Conservation (phyloP, 1,140 invertebrate species). For the Streblospio benedicti region DNA sequence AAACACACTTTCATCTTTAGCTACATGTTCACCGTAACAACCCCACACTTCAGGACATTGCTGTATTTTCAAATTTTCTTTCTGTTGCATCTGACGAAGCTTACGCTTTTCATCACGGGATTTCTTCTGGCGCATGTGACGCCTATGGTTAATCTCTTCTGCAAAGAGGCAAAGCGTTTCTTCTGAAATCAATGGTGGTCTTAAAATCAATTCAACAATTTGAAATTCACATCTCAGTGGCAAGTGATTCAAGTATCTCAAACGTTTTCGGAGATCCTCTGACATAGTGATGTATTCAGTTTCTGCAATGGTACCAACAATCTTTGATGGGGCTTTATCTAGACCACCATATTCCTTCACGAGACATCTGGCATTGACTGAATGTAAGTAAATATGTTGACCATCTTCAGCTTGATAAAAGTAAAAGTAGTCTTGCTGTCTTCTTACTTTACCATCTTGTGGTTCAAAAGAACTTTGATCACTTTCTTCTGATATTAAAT, state of each 20-base stretch:
- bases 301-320: slow-evolving; percentile 64
- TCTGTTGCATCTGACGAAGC: too few relatives aligned
- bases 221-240: slow-evolving; percentile 83
- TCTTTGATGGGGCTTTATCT: slow-evolving; percentile 62
- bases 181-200: slow-evolving; percentile 60
- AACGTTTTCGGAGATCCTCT: slow-evolving; percentile 59
- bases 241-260: slow-evolving; percentile 77
- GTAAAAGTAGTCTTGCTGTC: too few relatives aligned
- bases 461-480: too few relatives aligned
- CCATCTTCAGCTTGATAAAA: slow-evolving; percentile 59
- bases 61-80: too few relatives aligned
- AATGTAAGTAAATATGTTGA: slow-evolving; percentile 84
- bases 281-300: slow-evolving; percentile 75
- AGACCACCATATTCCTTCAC: slow-evolving; percentile 74
- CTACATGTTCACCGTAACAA: too few relatives aligned
- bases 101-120: too few relatives aligned
- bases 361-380: slow-evolving; percentile 82
- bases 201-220: slow-evolving; percentile 74
- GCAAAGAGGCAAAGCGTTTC: slow-evolving; percentile 41
- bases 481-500: background rate
- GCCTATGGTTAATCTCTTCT: slow-evolving; percentile 24
- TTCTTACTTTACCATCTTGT: too few relatives aligned
- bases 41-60: too few relatives aligned
- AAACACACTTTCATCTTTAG: too few relatives aligned
- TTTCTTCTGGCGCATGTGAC: too few relatives aligned